Percentiles rank a stretch among this genome's conserved stretches.
These are phyloP conservation scores for Anarsia innoxiella DNA, from an alignment of 2,888 invertebrate genomes.

Conservation along the genomic window DNA sequence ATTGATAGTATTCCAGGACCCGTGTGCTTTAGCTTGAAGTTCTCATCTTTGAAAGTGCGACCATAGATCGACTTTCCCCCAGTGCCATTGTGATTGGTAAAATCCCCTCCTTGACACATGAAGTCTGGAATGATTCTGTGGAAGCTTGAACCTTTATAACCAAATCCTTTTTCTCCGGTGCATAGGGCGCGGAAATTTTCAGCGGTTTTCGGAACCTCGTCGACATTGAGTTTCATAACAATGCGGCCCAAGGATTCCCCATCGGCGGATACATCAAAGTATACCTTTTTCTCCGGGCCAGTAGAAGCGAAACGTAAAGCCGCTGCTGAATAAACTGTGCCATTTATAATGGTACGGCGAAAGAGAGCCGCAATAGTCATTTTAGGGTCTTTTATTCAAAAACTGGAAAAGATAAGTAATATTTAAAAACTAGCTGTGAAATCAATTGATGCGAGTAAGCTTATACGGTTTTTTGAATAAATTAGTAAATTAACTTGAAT, in stretches of 20 bases:
- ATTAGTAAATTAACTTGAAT: no score
- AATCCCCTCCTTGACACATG: constrained; percentile 98
- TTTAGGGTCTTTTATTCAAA: no score
- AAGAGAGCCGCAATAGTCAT: constrained; percentile 45
- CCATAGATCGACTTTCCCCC: constrained; percentile 98
- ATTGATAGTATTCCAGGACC: constrained; percentile 93
- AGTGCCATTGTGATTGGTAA: constrained; percentile 93
- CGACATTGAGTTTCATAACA: constrained; percentile 89
- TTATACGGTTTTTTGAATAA: no score
- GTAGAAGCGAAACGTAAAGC: constrained; percentile 56
- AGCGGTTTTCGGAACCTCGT: constrained; percentile 94
- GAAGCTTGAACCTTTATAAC: constrained; percentile 93
- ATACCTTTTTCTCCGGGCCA: constrained; percentile 76
- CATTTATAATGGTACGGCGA: constrained; percentile 51
- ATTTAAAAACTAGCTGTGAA: no score
- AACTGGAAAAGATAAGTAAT: no score
- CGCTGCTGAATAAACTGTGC: constrained; percentile 59
- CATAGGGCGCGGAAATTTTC: constrained; percentile 97
- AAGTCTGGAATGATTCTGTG: constrained; percentile 94
- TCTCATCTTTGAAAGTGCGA: constrained; percentile 94
- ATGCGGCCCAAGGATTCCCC: constrained; percentile 87
- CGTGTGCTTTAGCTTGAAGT: constrained; percentile 94
- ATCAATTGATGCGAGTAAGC: no score
- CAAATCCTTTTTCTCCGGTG: constrained; percentile 76
- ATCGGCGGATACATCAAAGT: constrained; percentile 92